A percentile compares a stretch with the other conserved stretches of the same genome.
Evolutionary conservation across 2,113 vertebrate species (phyloP).

Genomic region (Sylvietta virens): DNA sequence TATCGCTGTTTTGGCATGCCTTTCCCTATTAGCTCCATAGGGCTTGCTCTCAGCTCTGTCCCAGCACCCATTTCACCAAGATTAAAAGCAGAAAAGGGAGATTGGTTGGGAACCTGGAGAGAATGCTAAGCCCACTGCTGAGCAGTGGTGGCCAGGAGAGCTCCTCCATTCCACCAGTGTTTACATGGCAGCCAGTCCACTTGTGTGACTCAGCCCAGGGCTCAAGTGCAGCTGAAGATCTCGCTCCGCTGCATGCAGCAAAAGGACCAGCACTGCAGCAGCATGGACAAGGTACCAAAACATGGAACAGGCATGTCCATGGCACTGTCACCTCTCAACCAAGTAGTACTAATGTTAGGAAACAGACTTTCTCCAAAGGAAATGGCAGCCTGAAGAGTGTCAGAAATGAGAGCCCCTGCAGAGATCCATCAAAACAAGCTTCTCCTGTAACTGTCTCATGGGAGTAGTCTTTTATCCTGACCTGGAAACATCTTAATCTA

Average conservation of each 20-base stretch:
- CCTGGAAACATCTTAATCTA: neutral
- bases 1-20: neutral
- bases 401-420: conserved; percentile 29
- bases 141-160: neutral
- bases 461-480: neutral
- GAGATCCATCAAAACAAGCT: conserved; percentile 38
- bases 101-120: neutral
- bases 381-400: neutral
- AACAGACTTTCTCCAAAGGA: conserved; percentile 37
- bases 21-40: neutral
- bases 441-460: neutral
- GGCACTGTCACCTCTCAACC: neutral
- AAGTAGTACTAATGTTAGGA: conserved; percentile 2
- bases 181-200: neutral
- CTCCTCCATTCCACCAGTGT: rapidly evolving
- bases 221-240: neutral
- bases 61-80: neutral
- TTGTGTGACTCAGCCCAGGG: neutral
- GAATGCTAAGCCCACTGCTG: neutral
- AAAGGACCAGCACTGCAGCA: neutral
- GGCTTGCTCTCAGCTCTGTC: neutral
- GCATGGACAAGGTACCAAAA: neutral
- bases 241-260: rapidly evolving
- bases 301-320: neutral
- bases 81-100: neutral